Percentiles rank a stretch among this genome's conserved stretches.
These are phyloP conservation scores for Ornithoptera alexandrae DNA, from an alignment of 2,888 invertebrate species.

Conservation along the genomic window DNA sequence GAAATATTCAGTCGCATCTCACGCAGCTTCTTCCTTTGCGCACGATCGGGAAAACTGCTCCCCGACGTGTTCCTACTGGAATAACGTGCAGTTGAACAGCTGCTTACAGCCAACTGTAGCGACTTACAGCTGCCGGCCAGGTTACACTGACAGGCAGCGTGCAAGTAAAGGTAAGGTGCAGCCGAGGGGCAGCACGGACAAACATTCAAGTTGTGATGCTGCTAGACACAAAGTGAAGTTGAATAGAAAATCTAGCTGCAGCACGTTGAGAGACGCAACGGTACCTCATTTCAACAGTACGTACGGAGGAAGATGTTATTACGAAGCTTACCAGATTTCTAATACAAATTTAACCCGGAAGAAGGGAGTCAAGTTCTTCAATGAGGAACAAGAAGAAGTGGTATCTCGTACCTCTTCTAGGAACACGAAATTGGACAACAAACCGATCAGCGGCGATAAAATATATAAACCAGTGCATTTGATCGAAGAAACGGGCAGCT, in stretches of 20 bases:
- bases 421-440: neutral
- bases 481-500: constrained; percentile 2
- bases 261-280: neutral
- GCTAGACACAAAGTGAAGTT: neutral
- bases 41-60: neutral
- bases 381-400: neutral
- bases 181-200: no score
- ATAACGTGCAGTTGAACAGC: neutral
- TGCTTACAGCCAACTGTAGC: neutral
- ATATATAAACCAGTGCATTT: neutral
- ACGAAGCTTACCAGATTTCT: neutral
- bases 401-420: neutral
- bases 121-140: neutral
- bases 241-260: neutral
- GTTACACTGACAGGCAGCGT: neutral
- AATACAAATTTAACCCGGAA: neutral
- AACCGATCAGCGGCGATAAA: neutral
- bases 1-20: constrained; percentile 16
- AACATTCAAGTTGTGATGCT: no score
- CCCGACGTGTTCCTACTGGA: neutral
- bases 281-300: neutral
- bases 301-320: neutral
- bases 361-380: neutral
- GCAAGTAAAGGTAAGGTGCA: no score
- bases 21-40: neutral